phyloP scores from a whole-genome alignment of 1,140 invertebrate genomes.

The Leptinotarsa lineolata region DNA sequence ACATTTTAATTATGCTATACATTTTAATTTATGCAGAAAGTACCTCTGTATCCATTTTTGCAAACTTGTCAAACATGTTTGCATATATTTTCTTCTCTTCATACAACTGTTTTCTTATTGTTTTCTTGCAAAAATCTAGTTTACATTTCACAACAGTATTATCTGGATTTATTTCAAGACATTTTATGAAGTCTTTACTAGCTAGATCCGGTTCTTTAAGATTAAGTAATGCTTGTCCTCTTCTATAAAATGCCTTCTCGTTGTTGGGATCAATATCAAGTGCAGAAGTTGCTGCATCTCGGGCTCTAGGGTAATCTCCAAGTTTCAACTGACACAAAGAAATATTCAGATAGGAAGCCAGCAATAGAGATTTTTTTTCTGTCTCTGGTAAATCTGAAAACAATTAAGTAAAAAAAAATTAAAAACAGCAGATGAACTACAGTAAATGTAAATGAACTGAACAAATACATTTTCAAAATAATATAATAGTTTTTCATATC shows the following conservation, averaged over 20 bases:
- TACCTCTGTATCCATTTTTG: conserved; percentile 76
- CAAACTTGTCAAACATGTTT: conserved; percentile 94
- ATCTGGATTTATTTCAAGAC: conserved; percentile 63
- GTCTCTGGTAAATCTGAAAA: conserved; percentile 34
- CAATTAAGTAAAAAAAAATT: too few species aligned
- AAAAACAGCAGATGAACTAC: too few species aligned
- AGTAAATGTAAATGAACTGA: too few species aligned
- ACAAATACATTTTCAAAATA: too few species aligned
- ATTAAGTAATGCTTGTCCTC: conserved; percentile 79
- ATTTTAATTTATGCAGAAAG: background rate
- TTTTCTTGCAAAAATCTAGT: conserved; percentile 71
- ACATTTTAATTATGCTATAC: too few species aligned
- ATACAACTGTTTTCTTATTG: conserved; percentile 74
- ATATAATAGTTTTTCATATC: too few species aligned
- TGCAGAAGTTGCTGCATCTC: conserved; percentile 70
- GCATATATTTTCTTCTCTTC: conserved; percentile 90
- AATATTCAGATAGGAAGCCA: conserved; percentile 82
- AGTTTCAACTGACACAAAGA: conserved; percentile 85
- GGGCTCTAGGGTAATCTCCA: conserved; percentile 74
- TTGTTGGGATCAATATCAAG: conserved; percentile 77
- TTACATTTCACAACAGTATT: conserved; percentile 86
- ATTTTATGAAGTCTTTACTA: conserved; percentile 75
- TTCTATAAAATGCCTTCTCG: conserved; percentile 88
- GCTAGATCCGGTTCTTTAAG: conserved; percentile 81
- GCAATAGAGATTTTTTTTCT: conserved; percentile 66